These are phyloP conservation scores for Miltochrista miniata DNA, from an alignment of 2,888 invertebrate genomes.

Conservation along the genomic window DNA sequence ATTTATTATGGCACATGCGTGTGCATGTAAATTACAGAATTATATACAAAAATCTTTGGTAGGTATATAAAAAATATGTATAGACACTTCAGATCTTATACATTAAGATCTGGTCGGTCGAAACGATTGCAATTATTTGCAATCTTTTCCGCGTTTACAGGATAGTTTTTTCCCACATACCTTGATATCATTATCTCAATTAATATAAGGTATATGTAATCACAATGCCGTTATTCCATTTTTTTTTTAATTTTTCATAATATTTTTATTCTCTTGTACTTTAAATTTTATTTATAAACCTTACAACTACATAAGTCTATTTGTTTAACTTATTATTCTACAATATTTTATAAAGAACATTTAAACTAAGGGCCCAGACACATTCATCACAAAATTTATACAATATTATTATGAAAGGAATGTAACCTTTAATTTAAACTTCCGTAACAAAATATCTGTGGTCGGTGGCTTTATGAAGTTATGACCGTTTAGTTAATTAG, in stretches of 20 bases:
- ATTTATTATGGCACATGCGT: conserved; percentile 64
- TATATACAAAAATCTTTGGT: conserved; percentile 79
- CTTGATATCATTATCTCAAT: conserved; percentile 56
- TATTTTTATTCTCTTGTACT: conserved; percentile 28
- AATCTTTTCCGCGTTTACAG: conserved; percentile 80
- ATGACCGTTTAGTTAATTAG: conserved; percentile 63
- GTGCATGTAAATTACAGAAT: conserved; percentile 59
- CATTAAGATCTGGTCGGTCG: conserved; percentile 81
- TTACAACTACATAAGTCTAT: conserved; percentile 74
- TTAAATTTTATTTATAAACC: conserved; percentile 50
- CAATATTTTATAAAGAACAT: conserved; percentile 80
- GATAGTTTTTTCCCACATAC: conserved; percentile 67
- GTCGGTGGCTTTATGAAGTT: conserved; percentile 56
- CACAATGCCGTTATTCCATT: conserved; percentile 74
- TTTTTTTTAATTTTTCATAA: conserved; percentile 44
- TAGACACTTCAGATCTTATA: conserved; percentile 77
- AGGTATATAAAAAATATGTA: conserved; percentile 75
- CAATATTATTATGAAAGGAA: conserved; percentile 77
- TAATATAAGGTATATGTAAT: conserved; percentile 54
- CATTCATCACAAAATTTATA: conserved; percentile 80
- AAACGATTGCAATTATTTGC: conserved; percentile 74
- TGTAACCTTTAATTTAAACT: conserved; percentile 83
- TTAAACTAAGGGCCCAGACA: conserved; percentile 83
- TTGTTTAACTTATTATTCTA: conserved; percentile 63
- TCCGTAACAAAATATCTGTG: conserved; percentile 76